Conservation (phyloP, 2,113 vertebrate species). For the Regulus satrapa region DNA sequence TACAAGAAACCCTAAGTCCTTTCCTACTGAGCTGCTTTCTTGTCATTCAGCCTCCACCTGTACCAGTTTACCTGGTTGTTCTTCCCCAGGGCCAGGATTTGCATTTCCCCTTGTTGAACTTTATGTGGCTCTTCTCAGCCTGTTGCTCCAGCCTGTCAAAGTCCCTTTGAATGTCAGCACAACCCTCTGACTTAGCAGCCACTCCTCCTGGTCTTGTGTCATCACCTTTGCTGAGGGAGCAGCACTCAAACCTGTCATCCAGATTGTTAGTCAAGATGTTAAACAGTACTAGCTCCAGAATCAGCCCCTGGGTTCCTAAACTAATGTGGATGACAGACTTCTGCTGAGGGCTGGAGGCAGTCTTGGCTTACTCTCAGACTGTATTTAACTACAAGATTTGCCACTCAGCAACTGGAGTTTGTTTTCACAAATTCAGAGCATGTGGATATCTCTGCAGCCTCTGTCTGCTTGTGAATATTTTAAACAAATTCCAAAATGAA, state of each 20-base stretch:
- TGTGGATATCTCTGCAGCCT: neutral
- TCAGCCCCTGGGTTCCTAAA: neutral
- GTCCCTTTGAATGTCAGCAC: neutral
- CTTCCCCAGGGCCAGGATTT: neutral
- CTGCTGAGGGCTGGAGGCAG: neutral
- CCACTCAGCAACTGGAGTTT: neutral
- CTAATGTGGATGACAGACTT: neutral
- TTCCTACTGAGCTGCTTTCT: neutral
- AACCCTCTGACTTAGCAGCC: neutral
- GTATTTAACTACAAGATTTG: neutral
- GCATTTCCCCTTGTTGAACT: neutral
- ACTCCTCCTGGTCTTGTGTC: neutral
- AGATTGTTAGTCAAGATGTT: neutral
- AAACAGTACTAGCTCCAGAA: neutral
- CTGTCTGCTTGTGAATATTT: neutral
- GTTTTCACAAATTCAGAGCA: neutral
- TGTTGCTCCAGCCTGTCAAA: neutral
- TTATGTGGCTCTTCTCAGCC: neutral
- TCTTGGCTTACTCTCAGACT: neutral
- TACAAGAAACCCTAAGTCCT: neutral
- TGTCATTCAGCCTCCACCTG: neutral
- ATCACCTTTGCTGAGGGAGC: neutral
- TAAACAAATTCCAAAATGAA: neutral
- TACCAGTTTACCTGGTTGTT: neutral
- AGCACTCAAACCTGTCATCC: neutral